A percentile compares a stretch with the other conserved stretches of the same genome.
Evolutionary conservation across 2,113 vertebrate genomes (phyloP).

Genomic region (Nothoprocta perdicaria): DNA sequence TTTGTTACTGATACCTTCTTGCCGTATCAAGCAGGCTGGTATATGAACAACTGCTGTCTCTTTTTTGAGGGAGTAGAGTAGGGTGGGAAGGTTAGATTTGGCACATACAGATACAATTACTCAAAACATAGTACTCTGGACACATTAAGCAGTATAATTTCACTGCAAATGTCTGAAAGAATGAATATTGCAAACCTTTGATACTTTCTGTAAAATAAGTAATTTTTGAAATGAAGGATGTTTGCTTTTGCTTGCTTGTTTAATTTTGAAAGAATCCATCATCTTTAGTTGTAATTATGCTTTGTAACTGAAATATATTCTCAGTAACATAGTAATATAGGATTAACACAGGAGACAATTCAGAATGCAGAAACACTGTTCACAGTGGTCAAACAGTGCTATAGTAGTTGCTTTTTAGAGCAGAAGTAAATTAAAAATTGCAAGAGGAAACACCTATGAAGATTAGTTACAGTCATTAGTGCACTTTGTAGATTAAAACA

Average conservation of each 20-base stretch:
- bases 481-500: neutral
- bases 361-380: neutral
- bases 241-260: neutral
- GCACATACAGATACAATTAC: neutral
- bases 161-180: neutral
- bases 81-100: neutral
- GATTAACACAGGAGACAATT: neutral
- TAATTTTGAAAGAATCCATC: neutral
- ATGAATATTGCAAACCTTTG: neutral
- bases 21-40: neutral
- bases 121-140: neutral
- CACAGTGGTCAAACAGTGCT: neutral
- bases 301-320: neutral
- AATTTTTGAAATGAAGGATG: neutral
- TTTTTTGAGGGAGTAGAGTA: accelerated
- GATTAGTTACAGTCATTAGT: neutral
- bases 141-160: neutral
- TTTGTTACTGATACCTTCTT: neutral
- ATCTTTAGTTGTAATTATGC: neutral
- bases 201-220: neutral
- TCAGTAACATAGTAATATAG: neutral
- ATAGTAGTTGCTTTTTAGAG: neutral
- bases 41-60: neutral
- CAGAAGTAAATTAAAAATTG: neutral
- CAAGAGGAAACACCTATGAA: neutral